Evolutionary conservation across 64 coral and sea anemone species (phyloP), one percentile per base, ranked within the genome.

Genomic region (Montipora efflorescens): DNA sequence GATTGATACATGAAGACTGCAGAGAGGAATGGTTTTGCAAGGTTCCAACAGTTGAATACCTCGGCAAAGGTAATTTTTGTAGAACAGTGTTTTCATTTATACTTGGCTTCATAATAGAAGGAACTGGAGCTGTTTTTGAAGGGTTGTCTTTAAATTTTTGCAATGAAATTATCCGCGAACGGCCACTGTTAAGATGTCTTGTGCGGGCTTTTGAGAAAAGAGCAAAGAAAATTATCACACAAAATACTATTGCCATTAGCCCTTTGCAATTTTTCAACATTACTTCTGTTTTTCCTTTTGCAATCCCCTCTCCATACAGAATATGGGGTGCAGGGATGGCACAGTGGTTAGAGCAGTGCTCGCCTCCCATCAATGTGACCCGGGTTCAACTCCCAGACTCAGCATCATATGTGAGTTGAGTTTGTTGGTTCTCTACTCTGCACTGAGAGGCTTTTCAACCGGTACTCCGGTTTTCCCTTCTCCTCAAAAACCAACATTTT

Each of bases 1-100:
- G 3, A 7, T 5, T 4, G 66, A 19, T 11, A 21, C 66, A 49
- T 45, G 18, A 18, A 68, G 16, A 67, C 59, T 47, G 59, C 18
- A 8, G 25, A 18, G 81, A 48, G 1, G 21, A 23, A 16, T 47
- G 16, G 28, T n/a, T 46, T 61, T 19, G 52, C 11, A 28, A 13
- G 5, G 43, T 18, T 71, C 15, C 16, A 50, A 49, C 46, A 48
- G 62, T 71, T n/a, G 62, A 51, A 14, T 70, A 46, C 47, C 82
- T 86, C 71, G 82, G 82, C 47, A 86, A 47, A n/a, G 64, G 82
- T 12, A 86, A 68, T 20, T 84, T 84, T 48, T 19, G 5, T 15
- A 59, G 7, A 67, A 23, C 22, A 44, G 11, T 44, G 47, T 59
- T 78, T 9, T 2, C n/a, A 45, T 58, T 1, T 10, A 3, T 15